A percentile compares a stretch with the other conserved stretches of the same genome.
Conservation (phyloP, 2,888 invertebrate species). For the Rhimphoctona megacephalus region DNA sequence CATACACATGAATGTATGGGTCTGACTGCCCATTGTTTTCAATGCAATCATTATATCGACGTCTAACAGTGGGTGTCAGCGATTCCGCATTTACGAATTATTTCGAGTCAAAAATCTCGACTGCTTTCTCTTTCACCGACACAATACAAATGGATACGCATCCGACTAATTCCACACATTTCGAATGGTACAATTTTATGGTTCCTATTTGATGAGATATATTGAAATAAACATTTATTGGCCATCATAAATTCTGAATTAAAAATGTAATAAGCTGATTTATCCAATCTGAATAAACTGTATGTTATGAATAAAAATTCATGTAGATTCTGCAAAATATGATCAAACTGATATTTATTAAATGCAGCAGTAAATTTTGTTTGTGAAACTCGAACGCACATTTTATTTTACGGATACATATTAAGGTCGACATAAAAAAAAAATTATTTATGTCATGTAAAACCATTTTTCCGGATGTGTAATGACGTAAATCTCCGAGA, state of each 20-base stretch:
- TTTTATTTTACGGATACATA: slow-evolving; percentile 23
- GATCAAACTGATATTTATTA: background rate
- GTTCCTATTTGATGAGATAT: background rate
- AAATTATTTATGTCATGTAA: slow-evolving; percentile 22
- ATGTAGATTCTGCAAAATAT: background rate
- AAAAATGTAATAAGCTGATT: background rate
- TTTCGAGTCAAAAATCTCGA: background rate
- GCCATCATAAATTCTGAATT: background rate
- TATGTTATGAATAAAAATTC: slow-evolving; percentile 8
- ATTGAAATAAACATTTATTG: background rate
- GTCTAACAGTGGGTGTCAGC: slow-evolving; percentile 67
- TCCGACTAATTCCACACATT: background rate
- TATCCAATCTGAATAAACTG: slow-evolving; percentile 12
- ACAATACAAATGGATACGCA: background rate
- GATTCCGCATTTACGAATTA: slow-evolving; percentile 68
- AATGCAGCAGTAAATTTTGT: background rate
- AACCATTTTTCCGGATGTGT: slow-evolving; percentile 17
- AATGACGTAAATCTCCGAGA: slow-evolving; percentile 16
- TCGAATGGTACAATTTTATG: too few species aligned
- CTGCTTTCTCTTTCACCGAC: background rate
- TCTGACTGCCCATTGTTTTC: background rate
- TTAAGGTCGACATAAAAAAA: slow-evolving; percentile 3
- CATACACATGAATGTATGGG: background rate
- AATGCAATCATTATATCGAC: slow-evolving; percentile 71
- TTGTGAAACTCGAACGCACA: slow-evolving; percentile 14